phyloP scores from a whole-genome alignment of 2,797 vertebrate genomes.

The Sebastes oblongus region DNA sequence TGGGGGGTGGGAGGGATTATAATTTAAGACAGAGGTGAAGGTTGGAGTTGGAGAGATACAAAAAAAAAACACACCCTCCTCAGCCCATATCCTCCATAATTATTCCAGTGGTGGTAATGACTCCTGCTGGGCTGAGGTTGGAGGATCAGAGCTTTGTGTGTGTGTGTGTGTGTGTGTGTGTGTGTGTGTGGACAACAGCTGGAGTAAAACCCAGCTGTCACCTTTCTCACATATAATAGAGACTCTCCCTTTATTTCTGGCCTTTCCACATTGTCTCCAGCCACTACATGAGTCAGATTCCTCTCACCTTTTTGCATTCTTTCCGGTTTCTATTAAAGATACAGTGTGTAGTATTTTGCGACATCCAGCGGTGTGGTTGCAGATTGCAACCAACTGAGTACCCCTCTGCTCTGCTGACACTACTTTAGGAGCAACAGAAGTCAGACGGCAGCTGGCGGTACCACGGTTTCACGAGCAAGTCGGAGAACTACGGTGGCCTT shows the following conservation, averaged over 20 bases:
- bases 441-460: not conserved
- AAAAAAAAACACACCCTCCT: constrained; percentile 24
- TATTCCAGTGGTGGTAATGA: constrained; percentile 51
- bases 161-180: not conserved
- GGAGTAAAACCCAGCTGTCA: constrained; percentile 66
- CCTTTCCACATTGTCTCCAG: not conserved
- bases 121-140: constrained; percentile 65
- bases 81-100: constrained; percentile 13
- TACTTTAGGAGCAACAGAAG: not conserved
- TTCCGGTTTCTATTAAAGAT: not conserved
- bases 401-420: not conserved
- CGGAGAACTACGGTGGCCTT: not conserved
- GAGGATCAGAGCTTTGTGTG: constrained; percentile 27
- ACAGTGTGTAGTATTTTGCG: too few species aligned
- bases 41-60: constrained; percentile 55
- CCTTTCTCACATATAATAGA: not conserved
- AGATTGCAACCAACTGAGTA: not conserved
- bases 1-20: constrained; percentile 46
- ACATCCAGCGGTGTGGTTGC: not conserved
- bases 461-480: not conserved
- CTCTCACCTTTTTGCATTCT: not conserved
- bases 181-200: constrained; percentile 65
- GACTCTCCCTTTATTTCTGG: not conserved
- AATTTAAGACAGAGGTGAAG: constrained; percentile 70
- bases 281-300: not conserved